A percentile compares a stretch with the other conserved stretches of the same genome.
Conservation (phyloP, 2,797 vertebrate species). For the Vultur gryphus region DNA sequence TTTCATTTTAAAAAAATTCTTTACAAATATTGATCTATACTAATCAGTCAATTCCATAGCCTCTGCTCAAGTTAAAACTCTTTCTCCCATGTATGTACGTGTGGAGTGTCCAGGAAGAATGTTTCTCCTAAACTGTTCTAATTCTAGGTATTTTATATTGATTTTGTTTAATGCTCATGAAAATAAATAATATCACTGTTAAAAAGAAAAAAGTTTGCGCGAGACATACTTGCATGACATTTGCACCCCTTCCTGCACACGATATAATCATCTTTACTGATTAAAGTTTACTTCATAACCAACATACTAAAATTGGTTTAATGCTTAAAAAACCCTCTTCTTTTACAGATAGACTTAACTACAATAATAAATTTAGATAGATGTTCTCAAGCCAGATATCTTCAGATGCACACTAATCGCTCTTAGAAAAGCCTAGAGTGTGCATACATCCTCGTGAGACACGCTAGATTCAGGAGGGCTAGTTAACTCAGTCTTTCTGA, state of each 20-base stretch:
- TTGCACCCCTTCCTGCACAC: background rate
- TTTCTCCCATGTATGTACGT: background rate
- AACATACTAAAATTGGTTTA: background rate
- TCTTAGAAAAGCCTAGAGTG: background rate
- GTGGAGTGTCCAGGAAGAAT: background rate
- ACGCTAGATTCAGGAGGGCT: fast-evolving
- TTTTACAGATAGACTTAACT: background rate
- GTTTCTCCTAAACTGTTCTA: background rate
- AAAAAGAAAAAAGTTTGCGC: background rate
- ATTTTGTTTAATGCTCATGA: background rate
- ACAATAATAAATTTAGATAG: background rate
- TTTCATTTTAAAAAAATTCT: background rate
- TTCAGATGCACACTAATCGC: background rate
- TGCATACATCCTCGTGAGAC: background rate
- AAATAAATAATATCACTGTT: background rate
- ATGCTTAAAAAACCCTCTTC: background rate
- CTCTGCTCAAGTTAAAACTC: background rate
- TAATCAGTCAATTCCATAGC: background rate
- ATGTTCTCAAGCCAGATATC: background rate
- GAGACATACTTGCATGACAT: background rate
- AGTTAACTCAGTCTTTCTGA: background rate
- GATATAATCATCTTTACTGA: background rate
- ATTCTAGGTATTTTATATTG: background rate
- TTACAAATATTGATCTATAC: background rate
- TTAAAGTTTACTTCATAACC: background rate